Base-by-base conservation (phyloP, 1,140 invertebrate genomes). In the Zelostemma sp. region DNA sequence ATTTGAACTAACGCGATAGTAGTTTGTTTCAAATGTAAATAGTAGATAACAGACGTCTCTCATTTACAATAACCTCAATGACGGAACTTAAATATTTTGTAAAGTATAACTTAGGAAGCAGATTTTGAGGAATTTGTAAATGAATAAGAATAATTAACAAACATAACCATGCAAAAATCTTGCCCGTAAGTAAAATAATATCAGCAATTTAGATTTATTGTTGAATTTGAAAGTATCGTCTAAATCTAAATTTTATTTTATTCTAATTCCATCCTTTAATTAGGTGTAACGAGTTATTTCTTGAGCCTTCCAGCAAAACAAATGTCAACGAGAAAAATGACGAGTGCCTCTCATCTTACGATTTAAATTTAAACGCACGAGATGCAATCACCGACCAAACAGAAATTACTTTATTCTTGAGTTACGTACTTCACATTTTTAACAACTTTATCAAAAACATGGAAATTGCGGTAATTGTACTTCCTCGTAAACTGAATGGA, bases 381-480 rank as follows among this genome's bases (percentile, higher is more conserved):
- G 65, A 41, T 12, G 11, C n/a, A 9, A n/a, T 5, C 33, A 35
- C n/a, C 2, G 1, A 11, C n/a, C 33, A n/a, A n/a, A 35, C 35
- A 4, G 46, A 70, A 56, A 18, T 38, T 14, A 6, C 14, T 9
- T 50, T 60, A 43, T 70, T 50, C 53, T 49, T 65, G 8, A 25
- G 59, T 19, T 31, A 61, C 5, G n/a, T 70, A 1, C 19, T 35
- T 15, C 33, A 16, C 43, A 50, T 70, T 14, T 65, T 70, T 18
- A 45, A 53, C 18, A 38, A 25, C 6, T 18, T 64, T 18, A 64
- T 65, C 48, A 45, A 21, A 6, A 65, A 70, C 45, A 14, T 70
- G 38, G 56, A 70, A 38, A 50, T 70, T n/a, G 61, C 56, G 18
- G 67, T 70, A 65, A 68, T 15, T 19, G 2, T 4, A 33, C 9